These are phyloP conservation scores for Aphis craccivora DNA, from an alignment of 1,140 invertebrate genomes.

Conservation along the genomic window DNA sequence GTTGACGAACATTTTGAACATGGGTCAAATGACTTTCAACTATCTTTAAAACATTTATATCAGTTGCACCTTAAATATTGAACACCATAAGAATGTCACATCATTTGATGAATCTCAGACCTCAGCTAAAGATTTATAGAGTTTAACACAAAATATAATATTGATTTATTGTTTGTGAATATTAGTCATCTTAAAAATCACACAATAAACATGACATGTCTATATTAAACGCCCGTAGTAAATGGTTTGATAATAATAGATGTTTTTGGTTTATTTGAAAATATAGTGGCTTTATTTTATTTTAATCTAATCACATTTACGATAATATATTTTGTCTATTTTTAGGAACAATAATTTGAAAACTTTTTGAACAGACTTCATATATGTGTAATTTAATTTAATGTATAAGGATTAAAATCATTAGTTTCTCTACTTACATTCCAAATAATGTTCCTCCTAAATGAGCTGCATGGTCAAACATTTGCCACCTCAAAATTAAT, in stretches of 20 bases:
- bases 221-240: neutral
- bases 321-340: no score
- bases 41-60: neutral
- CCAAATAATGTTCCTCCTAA: conserved; percentile 91
- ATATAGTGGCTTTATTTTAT: neutral
- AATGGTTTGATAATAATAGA: neutral
- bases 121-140: no score
- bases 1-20: neutral
- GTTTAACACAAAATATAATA: no score
- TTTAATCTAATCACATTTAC: no score
- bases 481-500: conserved; percentile 85
- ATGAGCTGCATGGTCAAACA: conserved; percentile 98
- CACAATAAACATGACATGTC: neutral
- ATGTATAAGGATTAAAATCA: neutral
- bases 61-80: no score
- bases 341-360: no score
- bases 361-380: no score
- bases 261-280: neutral
- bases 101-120: no score
- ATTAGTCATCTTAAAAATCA: neutral
- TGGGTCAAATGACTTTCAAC: neutral
- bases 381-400: neutral
- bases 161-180: neutral
- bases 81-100: no score
- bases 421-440: conserved; percentile 72